These are phyloP conservation scores for Napeogenes sylphis DNA, from an alignment of 2,888 invertebrate genomes.

Conservation along the genomic window DNA sequence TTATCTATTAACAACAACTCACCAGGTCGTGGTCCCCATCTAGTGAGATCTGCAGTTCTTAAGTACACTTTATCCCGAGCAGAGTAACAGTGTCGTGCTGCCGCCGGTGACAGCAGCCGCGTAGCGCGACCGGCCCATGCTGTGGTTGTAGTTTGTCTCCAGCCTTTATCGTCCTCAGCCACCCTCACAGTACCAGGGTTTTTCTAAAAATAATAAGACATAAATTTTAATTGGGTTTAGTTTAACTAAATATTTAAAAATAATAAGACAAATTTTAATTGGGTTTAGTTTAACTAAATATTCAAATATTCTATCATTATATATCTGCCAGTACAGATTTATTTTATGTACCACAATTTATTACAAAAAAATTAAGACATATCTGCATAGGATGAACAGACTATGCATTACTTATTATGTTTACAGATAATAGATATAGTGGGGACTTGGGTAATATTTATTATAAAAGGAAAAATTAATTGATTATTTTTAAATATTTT, in stretches of 20 bases:
- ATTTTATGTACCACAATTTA: too few species aligned
- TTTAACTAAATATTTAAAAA: neutral
- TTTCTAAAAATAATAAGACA: conserved; percentile 53
- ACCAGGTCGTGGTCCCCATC: conserved; percentile 89
- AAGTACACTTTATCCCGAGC: conserved; percentile 88
- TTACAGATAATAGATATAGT: too few species aligned
- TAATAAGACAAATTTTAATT: neutral
- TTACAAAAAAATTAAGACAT: too few species aligned
- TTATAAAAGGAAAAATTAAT: too few species aligned
- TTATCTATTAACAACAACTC: conserved; percentile 26
- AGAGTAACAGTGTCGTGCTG: conserved; percentile 85
- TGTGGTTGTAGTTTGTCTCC: conserved; percentile 90
- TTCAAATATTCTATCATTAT: too few species aligned
- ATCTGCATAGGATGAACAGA: too few species aligned
- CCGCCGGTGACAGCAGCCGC: conserved; percentile 73
- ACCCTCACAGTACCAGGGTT: conserved; percentile 92
- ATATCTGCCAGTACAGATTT: too few species aligned
- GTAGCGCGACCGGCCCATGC: conserved; percentile 87
- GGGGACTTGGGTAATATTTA: too few species aligned
- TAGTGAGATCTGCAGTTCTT: conserved; percentile 85
- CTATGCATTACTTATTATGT: neutral
- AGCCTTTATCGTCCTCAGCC: conserved; percentile 93
- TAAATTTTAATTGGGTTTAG: too few species aligned
- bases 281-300: too few species aligned
- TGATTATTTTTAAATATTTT: too few species aligned